phyloP scores from a whole-genome alignment of 2,113 vertebrate species.

The Nothocercus julius region DNA sequence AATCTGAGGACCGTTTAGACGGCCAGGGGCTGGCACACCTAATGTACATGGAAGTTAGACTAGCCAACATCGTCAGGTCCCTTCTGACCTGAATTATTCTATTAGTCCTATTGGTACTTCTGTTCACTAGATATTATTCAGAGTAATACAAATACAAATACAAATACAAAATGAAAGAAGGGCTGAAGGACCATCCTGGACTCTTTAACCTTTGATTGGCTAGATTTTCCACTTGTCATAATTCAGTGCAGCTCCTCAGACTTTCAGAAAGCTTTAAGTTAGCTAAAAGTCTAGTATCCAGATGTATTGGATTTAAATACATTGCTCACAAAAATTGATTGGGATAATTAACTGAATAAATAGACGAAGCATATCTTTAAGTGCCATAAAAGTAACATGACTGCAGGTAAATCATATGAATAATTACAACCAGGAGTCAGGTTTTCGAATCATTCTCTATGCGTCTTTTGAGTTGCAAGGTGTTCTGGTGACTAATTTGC shows the following conservation, averaged over 20 bases:
- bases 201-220: neutral
- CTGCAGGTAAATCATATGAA: slow-evolving; percentile 50
- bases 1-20: neutral
- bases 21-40: neutral
- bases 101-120: neutral
- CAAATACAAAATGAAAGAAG: neutral
- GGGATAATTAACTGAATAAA: slow-evolving; percentile 35
- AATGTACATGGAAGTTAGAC: fast-evolving
- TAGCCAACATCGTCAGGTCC: neutral
- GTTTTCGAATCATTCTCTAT: neutral
- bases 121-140: neutral
- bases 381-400: slow-evolving; percentile 19
- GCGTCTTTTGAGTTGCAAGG: neutral
- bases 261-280: neutral
- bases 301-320: neutral
- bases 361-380: slow-evolving; percentile 23
- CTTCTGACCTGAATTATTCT: neutral
- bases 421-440: slow-evolving; percentile 38
- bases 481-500: slow-evolving; percentile 6
- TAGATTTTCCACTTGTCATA: neutral
- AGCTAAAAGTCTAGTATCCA: neutral
- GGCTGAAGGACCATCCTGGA: neutral
- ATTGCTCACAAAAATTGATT: slow-evolving; percentile 35
- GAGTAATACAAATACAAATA: neutral
- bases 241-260: neutral